Conservation (phyloP, 2,888 invertebrate species). For the Cephus pygmeus region DNA sequence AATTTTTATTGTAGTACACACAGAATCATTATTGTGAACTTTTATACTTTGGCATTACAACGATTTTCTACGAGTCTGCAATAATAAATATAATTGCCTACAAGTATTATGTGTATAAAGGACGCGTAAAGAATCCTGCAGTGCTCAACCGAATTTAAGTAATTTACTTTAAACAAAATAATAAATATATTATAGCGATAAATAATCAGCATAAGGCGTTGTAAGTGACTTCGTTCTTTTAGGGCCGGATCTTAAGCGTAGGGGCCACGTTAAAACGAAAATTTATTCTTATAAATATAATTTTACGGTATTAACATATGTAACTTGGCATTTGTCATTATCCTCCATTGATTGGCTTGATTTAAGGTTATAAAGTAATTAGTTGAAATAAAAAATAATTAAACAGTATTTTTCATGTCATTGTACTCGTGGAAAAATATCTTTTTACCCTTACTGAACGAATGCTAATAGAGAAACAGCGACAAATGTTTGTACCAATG, state of each 20-base stretch:
- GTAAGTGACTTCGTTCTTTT: too few relatives aligned
- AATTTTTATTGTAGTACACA: slow-evolving; percentile 8
- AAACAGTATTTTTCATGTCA: background rate
- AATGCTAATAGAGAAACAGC: background rate
- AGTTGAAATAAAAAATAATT: background rate
- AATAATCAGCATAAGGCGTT: too few relatives aligned
- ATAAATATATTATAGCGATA: too few relatives aligned
- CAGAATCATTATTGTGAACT: background rate
- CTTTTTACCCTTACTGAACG: background rate
- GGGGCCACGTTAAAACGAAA: background rate
- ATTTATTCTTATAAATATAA: background rate
- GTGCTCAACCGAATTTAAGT: background rate
- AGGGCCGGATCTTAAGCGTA: background rate
- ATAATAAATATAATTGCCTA: background rate
- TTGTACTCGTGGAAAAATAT: background rate
- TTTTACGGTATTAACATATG: background rate
- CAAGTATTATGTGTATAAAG: background rate
- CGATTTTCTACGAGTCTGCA: background rate
- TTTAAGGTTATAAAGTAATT: background rate
- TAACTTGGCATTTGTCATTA: background rate
- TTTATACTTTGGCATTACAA: background rate
- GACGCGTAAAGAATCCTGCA: background rate
- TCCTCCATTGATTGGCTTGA: background rate
- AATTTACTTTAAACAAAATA: background rate
- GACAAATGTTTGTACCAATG: background rate